Evolutionary conservation across 2,113 vertebrate genomes (phyloP).

Genomic region (Sisor rabdophorus): DNA sequence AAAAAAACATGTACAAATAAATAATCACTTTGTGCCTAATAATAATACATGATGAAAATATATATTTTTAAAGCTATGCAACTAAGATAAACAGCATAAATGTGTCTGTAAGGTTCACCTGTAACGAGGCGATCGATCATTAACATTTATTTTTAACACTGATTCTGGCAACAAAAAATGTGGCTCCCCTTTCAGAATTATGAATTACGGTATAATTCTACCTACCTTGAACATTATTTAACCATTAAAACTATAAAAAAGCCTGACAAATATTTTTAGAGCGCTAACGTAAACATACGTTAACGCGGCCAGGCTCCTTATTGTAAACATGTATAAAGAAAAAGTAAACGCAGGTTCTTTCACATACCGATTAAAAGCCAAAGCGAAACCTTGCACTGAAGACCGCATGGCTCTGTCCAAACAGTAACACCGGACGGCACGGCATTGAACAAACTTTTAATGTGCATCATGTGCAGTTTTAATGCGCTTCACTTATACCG

Average conservation of each 20-base stretch:
- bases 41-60: too few relatives aligned
- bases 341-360: neutral
- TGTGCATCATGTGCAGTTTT: neutral
- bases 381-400: neutral
- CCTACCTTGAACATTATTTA: neutral
- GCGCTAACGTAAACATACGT: neutral
- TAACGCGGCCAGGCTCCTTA: too few relatives aligned
- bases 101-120: neutral
- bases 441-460: neutral
- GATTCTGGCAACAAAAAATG: neutral
- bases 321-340: neutral
- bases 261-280: neutral
- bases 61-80: neutral
- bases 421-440: neutral
- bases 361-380: neutral
- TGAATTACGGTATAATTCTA: neutral
- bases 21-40: too few relatives aligned
- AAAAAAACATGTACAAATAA: neutral
- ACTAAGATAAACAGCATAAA: neutral
- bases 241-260: neutral
- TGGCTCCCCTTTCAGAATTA: neutral
- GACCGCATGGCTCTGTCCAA: neutral
- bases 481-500: neutral
- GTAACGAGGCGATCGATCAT: neutral
- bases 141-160: neutral